Base-by-base conservation (phyloP, 2,888 invertebrate genomes). In the Biston betularia region DNA sequence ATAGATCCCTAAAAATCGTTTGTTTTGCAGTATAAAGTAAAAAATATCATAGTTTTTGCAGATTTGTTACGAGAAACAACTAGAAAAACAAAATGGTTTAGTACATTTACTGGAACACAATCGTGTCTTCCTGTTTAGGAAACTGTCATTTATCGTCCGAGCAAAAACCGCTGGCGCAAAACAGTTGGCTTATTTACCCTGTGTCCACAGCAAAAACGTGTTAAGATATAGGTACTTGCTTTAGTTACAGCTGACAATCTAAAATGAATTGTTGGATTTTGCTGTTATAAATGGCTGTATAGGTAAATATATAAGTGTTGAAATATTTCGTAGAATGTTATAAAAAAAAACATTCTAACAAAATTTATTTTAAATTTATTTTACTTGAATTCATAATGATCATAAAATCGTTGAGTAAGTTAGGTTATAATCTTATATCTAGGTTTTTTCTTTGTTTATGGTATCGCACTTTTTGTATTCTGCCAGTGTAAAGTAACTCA, bases 131-230 rank as follows among this genome's bases (percentile, higher is more conserved):
- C 79, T 84, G 83, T 77, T 83, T 82, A 83, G 85, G 86, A 81
- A 63, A 85, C 80, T 77, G 81, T 83, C 86, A 87, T 89, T 87
- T 86, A 84, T 89, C 81, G 84, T 85, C 68, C 68, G 63, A 58
- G 77, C 87, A 88, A 89, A 90, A 89, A 89, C 79, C 75, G 74
- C 72, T 68, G 72, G 73, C 75, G 69, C 81, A 80, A 79, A 79
- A 70, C 78, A 75, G 74, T 50, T 69, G 75, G 72, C 74, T 77
- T 79, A 78, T 78, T 79, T 76, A 79, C 74, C 70, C 64, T 34
- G 67, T 54, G 68, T 61, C 64, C 48, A n/a, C n/a, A 52, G 68
- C 78, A 83, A 82, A 82, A 83, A 83, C 78, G 77, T 77, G 78
- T 75, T 71, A 75, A 78, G 72, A 68, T 75, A 74, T 78, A 77